These are phyloP conservation scores for Reinhardtius hippoglossoides DNA, from an alignment of 2,113 vertebrate species.

Conservation along the genomic window DNA sequence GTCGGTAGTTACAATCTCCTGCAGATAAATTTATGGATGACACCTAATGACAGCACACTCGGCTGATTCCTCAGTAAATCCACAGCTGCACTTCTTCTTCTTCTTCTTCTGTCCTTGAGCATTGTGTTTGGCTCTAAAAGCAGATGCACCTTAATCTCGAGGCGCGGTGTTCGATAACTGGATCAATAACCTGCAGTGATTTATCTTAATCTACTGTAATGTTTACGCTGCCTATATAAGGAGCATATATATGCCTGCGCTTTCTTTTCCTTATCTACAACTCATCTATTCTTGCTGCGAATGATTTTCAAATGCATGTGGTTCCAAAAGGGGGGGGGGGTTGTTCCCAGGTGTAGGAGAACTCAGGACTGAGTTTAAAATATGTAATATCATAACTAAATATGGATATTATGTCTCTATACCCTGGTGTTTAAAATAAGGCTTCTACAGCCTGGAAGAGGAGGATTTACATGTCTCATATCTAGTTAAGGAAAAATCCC, in stretches of 20 bases:
- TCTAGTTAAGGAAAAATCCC: too few relatives aligned
- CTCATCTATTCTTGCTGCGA: background rate
- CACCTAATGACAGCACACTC: conserved; percentile 51
- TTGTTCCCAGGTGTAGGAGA: too few relatives aligned
- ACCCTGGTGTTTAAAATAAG: too few relatives aligned
- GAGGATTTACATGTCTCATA: too few relatives aligned
- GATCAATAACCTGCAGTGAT: background rate
- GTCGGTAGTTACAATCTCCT: conserved; percentile 48
- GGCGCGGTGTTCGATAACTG: conserved; percentile 1
- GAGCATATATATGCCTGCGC: background rate
- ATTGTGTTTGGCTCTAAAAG: conserved; percentile 21
- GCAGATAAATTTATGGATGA: conserved; percentile 64
- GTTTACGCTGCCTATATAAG: background rate
- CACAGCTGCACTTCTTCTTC: conserved; percentile 26
- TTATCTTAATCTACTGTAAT: background rate
- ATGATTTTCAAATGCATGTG: background rate
- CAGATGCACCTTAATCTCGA: conserved; percentile 1
- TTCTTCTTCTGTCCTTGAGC: conserved; percentile 67
- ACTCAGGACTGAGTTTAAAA: too few relatives aligned
- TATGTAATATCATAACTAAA: too few relatives aligned
- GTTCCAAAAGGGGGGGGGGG: background rate
- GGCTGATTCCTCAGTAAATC: conserved; percentile 61
- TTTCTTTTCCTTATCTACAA: background rate
- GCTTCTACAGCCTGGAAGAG: too few relatives aligned
- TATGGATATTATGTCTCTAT: too few relatives aligned